These are phyloP conservation scores for Galleria mellonella DNA, from an alignment of 1,140 invertebrate genomes.

Conservation along the genomic window DNA sequence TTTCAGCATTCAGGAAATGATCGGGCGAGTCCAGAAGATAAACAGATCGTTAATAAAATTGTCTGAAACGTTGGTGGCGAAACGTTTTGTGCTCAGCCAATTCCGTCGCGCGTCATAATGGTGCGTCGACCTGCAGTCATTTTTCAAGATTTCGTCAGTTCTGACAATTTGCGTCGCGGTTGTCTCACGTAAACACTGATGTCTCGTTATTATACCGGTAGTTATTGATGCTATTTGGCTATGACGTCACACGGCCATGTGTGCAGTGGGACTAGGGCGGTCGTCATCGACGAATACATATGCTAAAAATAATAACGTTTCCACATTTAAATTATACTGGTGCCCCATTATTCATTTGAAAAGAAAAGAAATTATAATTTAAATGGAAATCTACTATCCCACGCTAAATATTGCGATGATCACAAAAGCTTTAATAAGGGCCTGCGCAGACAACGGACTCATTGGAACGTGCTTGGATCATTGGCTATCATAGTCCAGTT, in stretches of 20 bases:
- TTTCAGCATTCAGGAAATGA: conserved; percentile 4
- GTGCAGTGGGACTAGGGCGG: conserved; percentile 9
- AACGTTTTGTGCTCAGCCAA: neutral
- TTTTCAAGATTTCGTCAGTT: conserved; percentile 9
- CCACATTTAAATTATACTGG: conserved; percentile 14
- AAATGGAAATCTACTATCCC: too few relatives aligned
- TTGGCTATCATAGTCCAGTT: too few relatives aligned
- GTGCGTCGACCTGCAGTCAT: neutral
- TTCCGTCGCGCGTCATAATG: neutral
- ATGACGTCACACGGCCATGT: conserved; percentile 22
- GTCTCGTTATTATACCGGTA: too few relatives aligned
- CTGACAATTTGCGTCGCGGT: neutral
- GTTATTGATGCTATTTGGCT: neutral
- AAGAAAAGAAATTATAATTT: too few relatives aligned
- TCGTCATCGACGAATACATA: conserved; percentile 16
- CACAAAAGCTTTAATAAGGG: too few relatives aligned
- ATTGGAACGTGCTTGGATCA: too few relatives aligned
- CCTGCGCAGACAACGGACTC: too few relatives aligned
- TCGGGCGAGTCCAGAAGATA: neutral
- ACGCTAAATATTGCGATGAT: too few relatives aligned
- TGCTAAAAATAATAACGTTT: conserved; percentile 25
- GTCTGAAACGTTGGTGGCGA: neutral
- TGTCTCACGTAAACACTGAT: too few relatives aligned
- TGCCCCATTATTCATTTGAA: neutral
- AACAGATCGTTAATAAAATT: conserved; percentile 3